phyloP scores from a whole-genome alignment of 1,140 invertebrate genomes.

The Mycetomoellerius zeteki region DNA sequence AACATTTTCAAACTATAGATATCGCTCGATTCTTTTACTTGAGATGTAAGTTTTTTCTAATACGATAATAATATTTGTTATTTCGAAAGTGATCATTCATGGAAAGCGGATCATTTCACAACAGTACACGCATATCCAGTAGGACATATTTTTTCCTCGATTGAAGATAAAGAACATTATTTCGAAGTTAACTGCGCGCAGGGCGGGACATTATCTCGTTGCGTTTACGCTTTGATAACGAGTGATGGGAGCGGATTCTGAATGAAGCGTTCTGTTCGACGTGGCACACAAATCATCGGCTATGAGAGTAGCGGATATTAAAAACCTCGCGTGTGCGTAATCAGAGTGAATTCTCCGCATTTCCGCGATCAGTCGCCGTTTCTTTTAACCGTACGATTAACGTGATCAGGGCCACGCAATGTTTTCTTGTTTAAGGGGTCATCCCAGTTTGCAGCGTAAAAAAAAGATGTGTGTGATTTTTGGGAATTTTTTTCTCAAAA shows the following conservation, averaged over 20 bases:
- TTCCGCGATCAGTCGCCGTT: constrained; percentile 45
- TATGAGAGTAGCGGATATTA: constrained; percentile 6
- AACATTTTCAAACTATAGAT: neutral
- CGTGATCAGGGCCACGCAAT: constrained; percentile 5
- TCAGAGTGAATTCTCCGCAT: constrained; percentile 22
- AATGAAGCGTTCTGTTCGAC: constrained; percentile 67
- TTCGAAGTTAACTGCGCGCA: constrained; percentile 17
- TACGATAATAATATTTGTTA: neutral
- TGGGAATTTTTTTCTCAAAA: too few species aligned
- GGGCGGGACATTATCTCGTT: constrained; percentile 37
- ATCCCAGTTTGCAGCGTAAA: too few species aligned
- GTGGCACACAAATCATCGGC: constrained; percentile 36
- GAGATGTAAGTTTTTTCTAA: neutral
- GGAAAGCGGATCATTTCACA: neutral
- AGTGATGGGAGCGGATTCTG: constrained; percentile 48
- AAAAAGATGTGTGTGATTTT: too few species aligned
- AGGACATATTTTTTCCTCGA: neutral
- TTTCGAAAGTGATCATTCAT: neutral
- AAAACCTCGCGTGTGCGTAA: constrained; percentile 40
- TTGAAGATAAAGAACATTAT: constrained; percentile 27
- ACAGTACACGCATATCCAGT: neutral
- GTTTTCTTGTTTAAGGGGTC: neutral
- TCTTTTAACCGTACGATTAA: neutral
- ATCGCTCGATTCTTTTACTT: too few species aligned
- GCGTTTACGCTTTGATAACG: constrained; percentile 40